phyloP scores from a whole-genome alignment of 2,888 invertebrate species.

The Latrodectus hesperus region DNA sequence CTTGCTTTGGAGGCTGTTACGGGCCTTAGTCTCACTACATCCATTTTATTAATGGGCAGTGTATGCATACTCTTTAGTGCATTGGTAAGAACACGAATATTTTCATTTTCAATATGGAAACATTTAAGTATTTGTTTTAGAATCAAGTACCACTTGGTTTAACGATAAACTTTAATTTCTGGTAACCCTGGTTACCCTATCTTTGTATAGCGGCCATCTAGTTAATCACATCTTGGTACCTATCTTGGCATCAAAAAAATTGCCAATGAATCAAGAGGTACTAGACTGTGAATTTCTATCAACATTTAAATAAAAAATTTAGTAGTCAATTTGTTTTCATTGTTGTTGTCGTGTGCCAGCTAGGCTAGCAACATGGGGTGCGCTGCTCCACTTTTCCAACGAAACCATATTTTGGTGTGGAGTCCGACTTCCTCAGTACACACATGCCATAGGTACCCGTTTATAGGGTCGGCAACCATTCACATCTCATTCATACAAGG shows the following conservation, averaged over 20 bases:
- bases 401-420: too few relatives aligned
- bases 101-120: background rate
- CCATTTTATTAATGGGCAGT: conserved; percentile 83
- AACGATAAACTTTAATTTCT: too few relatives aligned
- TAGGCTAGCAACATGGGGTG: too few relatives aligned
- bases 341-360: too few relatives aligned
- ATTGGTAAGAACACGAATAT: conserved; percentile 74
- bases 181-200: too few relatives aligned
- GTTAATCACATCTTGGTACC: too few relatives aligned
- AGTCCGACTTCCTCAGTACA: too few relatives aligned
- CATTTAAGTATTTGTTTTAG: background rate
- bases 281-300: background rate
- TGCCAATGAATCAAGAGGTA: background rate
- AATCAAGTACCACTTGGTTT: background rate
- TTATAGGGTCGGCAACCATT: too few relatives aligned
- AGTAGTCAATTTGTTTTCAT: background rate
- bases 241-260: background rate
- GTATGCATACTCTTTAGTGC: conserved; percentile 91
- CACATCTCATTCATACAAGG: too few relatives aligned
- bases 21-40: conserved; percentile 83
- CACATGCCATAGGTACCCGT: too few relatives aligned
- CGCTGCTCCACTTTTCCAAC: too few relatives aligned
- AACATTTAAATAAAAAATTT: background rate
- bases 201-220: too few relatives aligned
- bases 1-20: conserved; percentile 87